Base-by-base conservation (phyloP, 2,888 invertebrate species). In the Eupeodes luniger region DNA sequence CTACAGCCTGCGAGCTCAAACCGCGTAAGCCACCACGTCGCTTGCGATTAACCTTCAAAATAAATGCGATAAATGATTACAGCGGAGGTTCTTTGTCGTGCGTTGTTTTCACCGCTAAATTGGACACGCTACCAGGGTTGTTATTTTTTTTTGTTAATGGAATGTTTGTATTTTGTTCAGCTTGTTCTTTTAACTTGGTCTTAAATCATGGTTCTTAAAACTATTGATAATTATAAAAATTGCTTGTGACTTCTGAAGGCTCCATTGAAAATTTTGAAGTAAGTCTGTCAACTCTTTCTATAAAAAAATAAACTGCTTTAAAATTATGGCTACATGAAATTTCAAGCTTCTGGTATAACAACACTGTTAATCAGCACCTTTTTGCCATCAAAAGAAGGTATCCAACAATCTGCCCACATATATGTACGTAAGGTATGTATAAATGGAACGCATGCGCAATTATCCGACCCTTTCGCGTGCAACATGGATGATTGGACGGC, bases 41-140 rank as follows among this genome's bases (percentile, higher is more conserved):
- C 69, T 85, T 49, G 85, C 88, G 88, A 88, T 88, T 88, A 88
- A 88, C 88, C 88, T 88, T 88, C 88, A 81, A 84, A 88, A 84
- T 88, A 85, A 88, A 88, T 88, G 85, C 88, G 88, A 81, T 88
- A 88, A 88, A 88, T 88, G 88, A 88, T 87, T 87, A 81, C 74
- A 81, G 69, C 10, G 12, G 69, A 72, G 51, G 80, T 78, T 83
- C 87, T 83, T 84, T 87, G 87, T 83, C 87, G 87, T 87, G 69
- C 83, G 83, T 72, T 84, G 75, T 84, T 85, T 85, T 81, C 88
- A 85, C 85, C 78, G 84, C 84, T 85, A 88, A 81, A 85, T 84
- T 85, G 84, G 85, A 81, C 2, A 51, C 27, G 75, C 12, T 19
- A 10, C 49, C 75, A 72, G 72, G 12, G 59, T 34, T 72, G 72